Conservation (phyloP, 2,888 invertebrate species). For the Aethes cnicana region DNA sequence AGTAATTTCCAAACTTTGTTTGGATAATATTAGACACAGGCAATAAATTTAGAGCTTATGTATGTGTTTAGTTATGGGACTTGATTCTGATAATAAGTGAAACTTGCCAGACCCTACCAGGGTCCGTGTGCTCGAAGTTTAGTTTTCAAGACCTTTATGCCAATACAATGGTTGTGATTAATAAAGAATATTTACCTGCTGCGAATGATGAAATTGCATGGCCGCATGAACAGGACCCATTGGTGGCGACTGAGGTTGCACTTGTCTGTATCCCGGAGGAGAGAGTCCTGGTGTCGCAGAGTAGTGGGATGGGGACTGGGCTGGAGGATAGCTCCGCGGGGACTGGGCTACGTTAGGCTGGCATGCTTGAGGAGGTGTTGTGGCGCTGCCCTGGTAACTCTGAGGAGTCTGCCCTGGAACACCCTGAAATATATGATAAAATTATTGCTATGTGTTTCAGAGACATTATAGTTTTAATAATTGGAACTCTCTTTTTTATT, state of each 20-base stretch:
- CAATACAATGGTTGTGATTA: too few relatives aligned
- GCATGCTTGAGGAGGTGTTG: constrained; percentile 76
- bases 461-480: too few relatives aligned
- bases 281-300: constrained; percentile 76
- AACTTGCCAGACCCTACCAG: too few relatives aligned
- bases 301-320: constrained; percentile 80
- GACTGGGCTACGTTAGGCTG: constrained; percentile 68
- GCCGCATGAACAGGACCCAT: constrained; percentile 73
- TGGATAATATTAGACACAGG: too few relatives aligned
- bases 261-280: constrained; percentile 78
- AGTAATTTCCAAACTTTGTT: too few relatives aligned
- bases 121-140: too few relatives aligned
- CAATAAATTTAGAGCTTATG: too few relatives aligned
- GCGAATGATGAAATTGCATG: constrained; percentile 75
- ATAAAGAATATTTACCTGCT: constrained; percentile 58
- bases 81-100: too few relatives aligned
- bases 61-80: too few relatives aligned
- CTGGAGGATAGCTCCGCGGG: constrained; percentile 76
- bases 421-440: constrained; percentile 49
- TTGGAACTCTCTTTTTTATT: background rate
- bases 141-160: too few relatives aligned
- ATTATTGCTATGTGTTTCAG: too few relatives aligned
- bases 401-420: constrained; percentile 75
- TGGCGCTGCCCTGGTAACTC: constrained; percentile 80
- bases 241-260: constrained; percentile 74